phyloP scores from a whole-genome alignment of 2,888 invertebrate genomes.

The Cryptosula pallasiana region DNA sequence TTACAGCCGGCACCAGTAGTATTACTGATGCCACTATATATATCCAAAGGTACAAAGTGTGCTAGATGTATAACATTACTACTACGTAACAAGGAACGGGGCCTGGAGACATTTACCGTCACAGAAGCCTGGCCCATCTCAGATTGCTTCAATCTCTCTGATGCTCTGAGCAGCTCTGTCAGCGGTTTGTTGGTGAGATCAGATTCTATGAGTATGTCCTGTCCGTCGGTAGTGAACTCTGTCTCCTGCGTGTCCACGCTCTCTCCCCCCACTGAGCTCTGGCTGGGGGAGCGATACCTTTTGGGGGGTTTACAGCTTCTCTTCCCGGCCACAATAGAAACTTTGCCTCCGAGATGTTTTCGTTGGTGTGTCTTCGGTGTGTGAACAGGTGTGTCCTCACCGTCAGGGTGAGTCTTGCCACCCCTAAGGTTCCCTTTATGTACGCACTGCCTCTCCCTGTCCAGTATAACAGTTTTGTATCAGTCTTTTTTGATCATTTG shows the following conservation, averaged over 20 bases:
- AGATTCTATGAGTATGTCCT: constrained; percentile 8
- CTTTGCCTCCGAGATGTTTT: background rate
- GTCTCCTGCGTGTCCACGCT: background rate
- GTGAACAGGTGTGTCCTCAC: background rate
- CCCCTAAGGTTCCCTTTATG: background rate
- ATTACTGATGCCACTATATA: no score
- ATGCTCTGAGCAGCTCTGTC: background rate
- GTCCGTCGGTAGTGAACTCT: background rate
- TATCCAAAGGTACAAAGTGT: no score
- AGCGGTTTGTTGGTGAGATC: constrained; percentile 16
- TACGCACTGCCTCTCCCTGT: constrained; percentile 12
- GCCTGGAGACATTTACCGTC: no score
- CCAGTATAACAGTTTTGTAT: no score
- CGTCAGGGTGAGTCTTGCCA: background rate
- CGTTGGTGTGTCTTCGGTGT: no score
- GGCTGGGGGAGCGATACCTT: background rate
- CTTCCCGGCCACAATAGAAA: background rate
- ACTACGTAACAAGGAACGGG: no score
- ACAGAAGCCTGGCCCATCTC: background rate
- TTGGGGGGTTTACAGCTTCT: background rate
- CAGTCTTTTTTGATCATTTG: no score
- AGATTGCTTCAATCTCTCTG: background rate
- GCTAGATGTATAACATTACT: no score
- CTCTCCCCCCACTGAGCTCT: background rate
- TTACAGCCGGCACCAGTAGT: no score